Conservation (phyloP, 2,797 vertebrate species). For the Bovichtus diacanthus region DNA sequence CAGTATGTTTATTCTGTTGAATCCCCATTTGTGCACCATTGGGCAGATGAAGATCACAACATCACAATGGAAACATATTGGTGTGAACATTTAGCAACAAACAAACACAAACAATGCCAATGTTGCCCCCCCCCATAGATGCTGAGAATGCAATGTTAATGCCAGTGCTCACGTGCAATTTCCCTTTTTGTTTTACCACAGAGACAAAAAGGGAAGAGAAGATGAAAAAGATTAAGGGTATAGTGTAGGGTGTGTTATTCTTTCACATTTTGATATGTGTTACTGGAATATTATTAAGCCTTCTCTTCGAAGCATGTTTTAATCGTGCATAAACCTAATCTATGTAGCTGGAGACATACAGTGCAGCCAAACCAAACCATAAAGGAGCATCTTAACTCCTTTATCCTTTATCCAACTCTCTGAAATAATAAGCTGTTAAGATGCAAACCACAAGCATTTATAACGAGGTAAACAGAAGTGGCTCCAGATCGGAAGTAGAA, state of each 20-base stretch:
- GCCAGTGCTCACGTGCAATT: slow-evolving; percentile 33
- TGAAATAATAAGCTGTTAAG: slow-evolving; percentile 58
- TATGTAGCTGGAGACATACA: slow-evolving; percentile 4
- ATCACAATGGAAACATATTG: slow-evolving; percentile 3
- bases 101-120: slow-evolving; percentile 14
- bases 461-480: slow-evolving; percentile 63
- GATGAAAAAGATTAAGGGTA: slow-evolving; percentile 38
- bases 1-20: slow-evolving; percentile 45
- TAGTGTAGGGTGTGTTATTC: slow-evolving; percentile 16
- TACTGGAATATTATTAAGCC: slow-evolving; percentile 30
- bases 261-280: slow-evolving; percentile 37
- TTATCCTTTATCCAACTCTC: slow-evolving; percentile 41
- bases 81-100: slow-evolving; percentile 6
- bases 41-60: slow-evolving; percentile 10
- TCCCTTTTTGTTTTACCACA: slow-evolving; percentile 19
- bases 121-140: slow-evolving; percentile 29
- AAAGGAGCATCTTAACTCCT: slow-evolving; percentile 42
- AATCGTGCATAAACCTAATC: slow-evolving; percentile 29
- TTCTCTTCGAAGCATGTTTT: slow-evolving; percentile 25
- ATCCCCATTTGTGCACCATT: slow-evolving; percentile 31
- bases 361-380: slow-evolving; percentile 32
- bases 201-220: slow-evolving; percentile 14
- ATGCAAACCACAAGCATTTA: slow-evolving; percentile 48
- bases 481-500: slow-evolving; percentile 39
- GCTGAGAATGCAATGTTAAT: slow-evolving; percentile 64